Conservation (phyloP, 2,888 invertebrate genomes). For the Rhimphoctona megacephalus region DNA sequence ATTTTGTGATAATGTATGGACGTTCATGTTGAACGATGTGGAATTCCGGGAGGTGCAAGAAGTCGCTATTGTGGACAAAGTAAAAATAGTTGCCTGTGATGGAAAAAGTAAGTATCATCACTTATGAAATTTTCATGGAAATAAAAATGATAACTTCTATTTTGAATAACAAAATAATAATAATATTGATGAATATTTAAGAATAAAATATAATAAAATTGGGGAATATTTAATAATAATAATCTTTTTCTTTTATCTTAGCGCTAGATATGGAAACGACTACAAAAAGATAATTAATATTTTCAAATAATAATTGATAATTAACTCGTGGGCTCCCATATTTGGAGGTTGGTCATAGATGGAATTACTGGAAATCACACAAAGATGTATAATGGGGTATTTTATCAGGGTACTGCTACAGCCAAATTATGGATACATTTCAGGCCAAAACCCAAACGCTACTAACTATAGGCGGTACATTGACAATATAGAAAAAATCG, state of each 20-base stretch:
- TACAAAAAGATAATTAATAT: conserved; percentile 79
- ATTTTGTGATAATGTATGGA: conserved; percentile 99
- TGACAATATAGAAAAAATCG: conserved; percentile 31
- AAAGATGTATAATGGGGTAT: conserved; percentile 29
- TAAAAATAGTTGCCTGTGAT: conserved; percentile 99
- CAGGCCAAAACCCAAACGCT: conserved; percentile 22
- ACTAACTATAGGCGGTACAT: conserved; percentile 25
- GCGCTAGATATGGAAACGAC: conserved; percentile 81
- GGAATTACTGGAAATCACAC: conserved; percentile 26
- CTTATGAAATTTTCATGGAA: not conserved
- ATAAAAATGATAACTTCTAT: not conserved
- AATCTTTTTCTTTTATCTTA: conserved; percentile 67
- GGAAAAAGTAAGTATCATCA: conserved; percentile 92
- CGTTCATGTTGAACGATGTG: conserved; percentile 98
- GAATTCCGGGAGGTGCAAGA: conserved; percentile 98
- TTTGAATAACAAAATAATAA: not conserved
- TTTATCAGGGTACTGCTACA: conserved; percentile 16
- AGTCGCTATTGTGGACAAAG: conserved; percentile 96
- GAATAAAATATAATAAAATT: not conserved
- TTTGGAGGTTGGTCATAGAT: conserved; percentile 35
- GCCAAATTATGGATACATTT: conserved; percentile 20
- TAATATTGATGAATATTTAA: not conserved
- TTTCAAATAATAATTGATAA: conserved; percentile 18
- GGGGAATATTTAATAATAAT: not conserved
- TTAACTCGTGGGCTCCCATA: not conserved